Evolutionary conservation across 2,113 vertebrate species (phyloP).

Genomic region (Nothobranchius furzeri): DNA sequence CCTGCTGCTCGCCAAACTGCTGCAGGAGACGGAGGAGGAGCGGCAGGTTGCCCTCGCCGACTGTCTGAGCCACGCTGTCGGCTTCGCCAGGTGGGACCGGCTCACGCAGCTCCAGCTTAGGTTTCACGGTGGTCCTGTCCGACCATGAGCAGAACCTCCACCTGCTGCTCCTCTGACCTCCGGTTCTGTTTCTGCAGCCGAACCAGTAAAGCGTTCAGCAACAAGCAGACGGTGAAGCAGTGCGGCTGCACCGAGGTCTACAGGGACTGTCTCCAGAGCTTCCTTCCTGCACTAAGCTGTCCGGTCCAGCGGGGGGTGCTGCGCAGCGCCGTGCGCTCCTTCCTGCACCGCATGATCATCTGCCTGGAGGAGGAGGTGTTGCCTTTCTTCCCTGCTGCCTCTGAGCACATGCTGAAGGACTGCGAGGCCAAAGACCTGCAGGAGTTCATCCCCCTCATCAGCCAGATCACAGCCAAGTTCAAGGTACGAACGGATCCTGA

Average conservation of each 20-base stretch:
- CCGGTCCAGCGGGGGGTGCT: conserved; percentile 90
- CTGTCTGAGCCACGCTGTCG: conserved; percentile 94
- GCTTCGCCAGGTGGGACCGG: conserved; percentile 89
- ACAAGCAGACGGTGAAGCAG: conserved; percentile 97
- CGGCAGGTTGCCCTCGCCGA: conserved; percentile 88
- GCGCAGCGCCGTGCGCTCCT: conserved; percentile 92
- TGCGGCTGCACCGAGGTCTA: conserved; percentile 97
- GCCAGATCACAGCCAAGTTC: conserved; percentile 98
- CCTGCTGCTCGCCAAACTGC: conserved; percentile 88
- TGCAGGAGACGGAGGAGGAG: conserved; percentile 89
- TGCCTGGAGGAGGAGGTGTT: conserved; percentile 98
- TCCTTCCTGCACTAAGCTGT: conserved; percentile 94
- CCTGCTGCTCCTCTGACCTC: no score
- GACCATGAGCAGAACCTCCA: no score
- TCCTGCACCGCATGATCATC: conserved; percentile 99
- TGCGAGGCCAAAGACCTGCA: conserved; percentile 97
- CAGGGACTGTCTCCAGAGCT: conserved; percentile 91
- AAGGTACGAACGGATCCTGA: conserved; percentile 72
- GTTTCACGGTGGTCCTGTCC: no score
- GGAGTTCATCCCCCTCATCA: conserved; percentile 99
- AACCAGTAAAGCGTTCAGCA: conserved; percentile 99
- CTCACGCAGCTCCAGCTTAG: no score
- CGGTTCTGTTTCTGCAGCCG: conserved; percentile 76
- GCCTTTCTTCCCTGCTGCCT: conserved; percentile 93
- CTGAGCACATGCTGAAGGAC: conserved; percentile 97